Evolutionary conservation across 2,797 vertebrate genomes (phyloP).

Genomic region (Micrastur ruficollis): DNA sequence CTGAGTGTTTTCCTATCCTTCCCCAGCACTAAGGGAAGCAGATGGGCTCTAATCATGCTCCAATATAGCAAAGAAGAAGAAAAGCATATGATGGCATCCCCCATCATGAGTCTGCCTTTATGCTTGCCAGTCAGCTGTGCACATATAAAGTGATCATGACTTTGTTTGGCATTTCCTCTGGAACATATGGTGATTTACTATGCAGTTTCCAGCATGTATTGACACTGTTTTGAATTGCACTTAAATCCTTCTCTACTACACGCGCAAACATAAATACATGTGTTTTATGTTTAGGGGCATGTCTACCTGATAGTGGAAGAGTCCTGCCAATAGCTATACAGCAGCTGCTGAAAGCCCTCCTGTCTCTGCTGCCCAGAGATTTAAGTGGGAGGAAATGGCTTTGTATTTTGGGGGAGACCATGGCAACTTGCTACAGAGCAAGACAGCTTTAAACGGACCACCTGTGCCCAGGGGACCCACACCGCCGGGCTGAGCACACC

Average conservation of each 20-base stretch:
- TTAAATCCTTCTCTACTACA: background rate
- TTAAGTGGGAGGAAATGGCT: background rate
- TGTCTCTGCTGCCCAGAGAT: background rate
- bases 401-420: background rate
- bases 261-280: background rate
- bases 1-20: background rate
- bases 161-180: slow-evolving; percentile 56
- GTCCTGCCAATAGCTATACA: background rate
- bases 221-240: background rate
- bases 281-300: background rate
- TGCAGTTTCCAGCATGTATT: slow-evolving; percentile 4
- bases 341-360: background rate
- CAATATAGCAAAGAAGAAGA: slow-evolving; percentile 2
- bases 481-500: background rate
- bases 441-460: background rate
- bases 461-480: background rate
- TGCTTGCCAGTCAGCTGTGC: slow-evolving; percentile 52
- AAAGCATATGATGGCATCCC: slow-evolving; percentile 45
- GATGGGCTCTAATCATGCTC: slow-evolving; percentile 27
- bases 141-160: slow-evolving; percentile 37
- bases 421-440: background rate
- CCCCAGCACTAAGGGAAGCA: slow-evolving; percentile 1
- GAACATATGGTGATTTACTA: slow-evolving; percentile 59
- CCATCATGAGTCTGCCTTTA: slow-evolving; percentile 24
- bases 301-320: background rate